Evolutionary conservation across 2,113 vertebrate genomes (phyloP), one percentile per base, ranked within the genome.

Genomic region (Monarcha castaneiventris): DNA sequence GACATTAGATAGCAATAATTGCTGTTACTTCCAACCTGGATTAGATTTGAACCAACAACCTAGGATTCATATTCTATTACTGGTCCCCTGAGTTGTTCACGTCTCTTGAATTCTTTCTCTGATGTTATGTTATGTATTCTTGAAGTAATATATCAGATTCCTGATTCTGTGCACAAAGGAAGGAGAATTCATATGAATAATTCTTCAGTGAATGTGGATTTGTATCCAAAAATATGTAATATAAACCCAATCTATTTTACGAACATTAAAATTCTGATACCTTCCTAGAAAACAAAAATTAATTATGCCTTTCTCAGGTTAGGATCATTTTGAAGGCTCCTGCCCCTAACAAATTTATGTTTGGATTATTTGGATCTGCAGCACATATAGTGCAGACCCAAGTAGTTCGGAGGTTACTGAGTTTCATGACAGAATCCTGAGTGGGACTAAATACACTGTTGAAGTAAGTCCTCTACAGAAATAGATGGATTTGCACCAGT

Each of bases 31-130:
- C 85, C 82, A 95, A 84, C 85, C 48, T 93, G 79, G 64, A 95
- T 96, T 97, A 96, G 76, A 94, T 96, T 96, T 95, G 88, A 93
- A 94, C 85, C 72, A 94, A 81, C 92, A 84, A 84, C 88, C 85
- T 75, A 78, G 76, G 80, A 75, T 84, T 95, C 94, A 72, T 94
- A 97, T 96, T 84, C 61, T 92, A 92, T 95, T 96, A 96, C 79
- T 61, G 64, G 43, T 94, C 93, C 90, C 92, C 62, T 33, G 90
- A 93, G 94, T 56, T 81, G 64, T 71, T 94, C 46, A 37, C 48
- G 86, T 48, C 43, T 43, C 27, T 84, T 64, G 56, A 89, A 92
- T 81, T 92, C 75, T 83, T 90, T 90, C 55, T 88, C 72, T 68
- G 72, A n/a, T 67, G 61, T 26, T 86, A 27, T 75, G 48, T 58